Evolutionary conservation across 2,888 invertebrate genomes (phyloP), one percentile per base, ranked within the genome.

Genomic region (Standfussiana lucernea): DNA sequence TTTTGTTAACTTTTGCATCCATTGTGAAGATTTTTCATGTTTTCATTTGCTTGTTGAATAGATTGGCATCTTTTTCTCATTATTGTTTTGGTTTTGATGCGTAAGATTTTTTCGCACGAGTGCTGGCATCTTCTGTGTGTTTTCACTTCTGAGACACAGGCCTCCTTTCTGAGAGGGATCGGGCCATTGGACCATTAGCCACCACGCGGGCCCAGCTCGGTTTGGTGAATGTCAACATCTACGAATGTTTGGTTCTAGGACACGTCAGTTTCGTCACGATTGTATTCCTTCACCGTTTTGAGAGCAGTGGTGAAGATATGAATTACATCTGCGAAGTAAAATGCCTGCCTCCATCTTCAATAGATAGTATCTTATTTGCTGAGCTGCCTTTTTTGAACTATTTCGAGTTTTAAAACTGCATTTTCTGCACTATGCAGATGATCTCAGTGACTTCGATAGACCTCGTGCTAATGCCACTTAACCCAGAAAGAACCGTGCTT

Each of bases 401-500:
- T 37, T 13, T 7, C 4, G 24, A 56, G 15, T 59, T 67, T 40
- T 1, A 53, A 35, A 64, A 28, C 40, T 61, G 59, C 50, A 69
- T 61, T 56, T 71, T 53, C 32, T 61, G 65, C 59, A 50, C 28
- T 50, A 74, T 71, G 56, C 24, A 84, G 73, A 84, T 82, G 84
- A 82, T 80, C 82, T 83, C 80, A 84, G 64, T 28, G 40, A 7
- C 62, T 61, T 65, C 64, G 50, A 68, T 69, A 32, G 53, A 59
- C 42, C 68, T 81, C 47, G 72, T 42, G 50, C 40, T 75, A 77
- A 84, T 70, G 40, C 72, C 85, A 85, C 83, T 85, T 84, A 85
- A 84, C 85, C 85, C 37, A 84, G 32, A 77, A 72, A 85, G 71
- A 74, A 24, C 45, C 77, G 83, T 85, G 83, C 69, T 65, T 65